Conservation (phyloP, 1,140 invertebrate species). For the Trissolcus basalis region DNA sequence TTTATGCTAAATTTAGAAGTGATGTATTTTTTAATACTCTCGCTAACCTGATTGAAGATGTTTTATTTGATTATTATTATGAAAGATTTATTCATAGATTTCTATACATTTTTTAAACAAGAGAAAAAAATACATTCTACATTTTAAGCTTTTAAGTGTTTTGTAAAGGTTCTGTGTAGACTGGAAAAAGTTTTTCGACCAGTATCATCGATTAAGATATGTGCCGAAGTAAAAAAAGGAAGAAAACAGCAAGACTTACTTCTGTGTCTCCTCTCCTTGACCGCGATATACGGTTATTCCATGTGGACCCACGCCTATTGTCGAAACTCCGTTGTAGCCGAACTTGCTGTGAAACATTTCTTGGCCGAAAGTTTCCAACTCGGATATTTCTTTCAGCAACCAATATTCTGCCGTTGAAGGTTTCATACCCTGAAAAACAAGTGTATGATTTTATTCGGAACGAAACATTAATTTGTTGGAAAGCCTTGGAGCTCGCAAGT, state of each 20-base stretch:
- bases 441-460: constrained; percentile 22
- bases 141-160: no score
- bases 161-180: neutral
- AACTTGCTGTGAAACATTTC: constrained; percentile 86
- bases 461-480: constrained; percentile 14
- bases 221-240: neutral
- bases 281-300: constrained; percentile 84
- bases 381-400: constrained; percentile 86
- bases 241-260: constrained; percentile 67
- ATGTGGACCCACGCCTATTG: constrained; percentile 87
- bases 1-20: no score
- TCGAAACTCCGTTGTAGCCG: constrained; percentile 68
- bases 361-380: constrained; percentile 87
- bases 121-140: no score
- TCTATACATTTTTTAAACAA: no score
- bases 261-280: constrained; percentile 80
- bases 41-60: no score
- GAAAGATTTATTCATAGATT: no score
- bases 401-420: constrained; percentile 84
- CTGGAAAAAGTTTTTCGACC: neutral
- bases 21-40: no score
- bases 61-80: no score
- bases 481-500: constrained; percentile 6
- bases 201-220: neutral
- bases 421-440: constrained; percentile 76